Evolutionary conservation across 2,888 invertebrate genomes (phyloP), one percentile per base, ranked within the genome.

Genomic region (Caenorhabditis japonica): DNA sequence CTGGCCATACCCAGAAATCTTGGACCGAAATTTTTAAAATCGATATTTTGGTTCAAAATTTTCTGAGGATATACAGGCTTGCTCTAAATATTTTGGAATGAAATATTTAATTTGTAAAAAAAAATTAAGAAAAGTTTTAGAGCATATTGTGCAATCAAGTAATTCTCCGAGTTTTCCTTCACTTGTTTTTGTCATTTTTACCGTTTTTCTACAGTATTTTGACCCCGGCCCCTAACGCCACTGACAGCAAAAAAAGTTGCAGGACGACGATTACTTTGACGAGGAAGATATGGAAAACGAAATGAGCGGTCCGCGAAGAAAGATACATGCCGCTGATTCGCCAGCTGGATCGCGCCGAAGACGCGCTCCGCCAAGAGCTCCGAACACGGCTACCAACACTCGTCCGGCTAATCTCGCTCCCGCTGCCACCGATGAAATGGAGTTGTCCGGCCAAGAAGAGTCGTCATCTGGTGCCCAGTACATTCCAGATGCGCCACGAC

Each of bases 261-360:
- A 68, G 68, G 59, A 66, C 5, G 73, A 73, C 12, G 66, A 66
- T 0, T 62, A 53, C 33, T 51, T 51, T 15, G 75, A 75, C 12
- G 69, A 75, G 0, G 69, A 69, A 27, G 75, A 75, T 7, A 27
- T 56, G 23, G 62, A 74, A 13, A 46, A 44, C 17, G 62, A 69
- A 4, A 59, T 64, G 47, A 46, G 64, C 13, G 75, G 69, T n/a
- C 69, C 69, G 3, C 58, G 59, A 7, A 52, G 69, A 47, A 75
- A 75, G 19, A 75, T 75, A 23, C 62, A 69, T n/a, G 69, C 69
- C 4, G 66, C 73, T 2, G 75, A 74, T 44, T 68, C 74, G 4
- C 62, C 55, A 27, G 56, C 53, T 33, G 55, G 55, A 7, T 56
- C 21, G 30, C 25, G 53, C 25, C 59, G 49, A 59, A 46, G 69